These are phyloP conservation scores for Merops nubicus DNA, from an alignment of 2,113 vertebrate species.

Conservation along the genomic window DNA sequence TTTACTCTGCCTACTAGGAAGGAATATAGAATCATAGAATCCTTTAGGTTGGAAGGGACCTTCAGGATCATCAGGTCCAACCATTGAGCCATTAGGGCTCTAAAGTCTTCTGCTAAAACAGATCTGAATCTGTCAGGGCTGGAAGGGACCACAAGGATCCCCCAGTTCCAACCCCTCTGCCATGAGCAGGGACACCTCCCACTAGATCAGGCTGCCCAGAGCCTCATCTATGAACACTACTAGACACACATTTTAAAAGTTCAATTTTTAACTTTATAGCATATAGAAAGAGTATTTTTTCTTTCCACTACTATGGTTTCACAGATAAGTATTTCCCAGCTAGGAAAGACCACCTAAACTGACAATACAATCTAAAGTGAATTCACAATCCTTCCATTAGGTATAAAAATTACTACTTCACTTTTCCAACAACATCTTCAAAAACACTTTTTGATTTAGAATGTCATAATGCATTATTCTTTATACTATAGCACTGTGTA, in stretches of 20 bases:
- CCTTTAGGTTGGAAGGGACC: no score
- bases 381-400: not conserved
- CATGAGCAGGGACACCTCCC: no score
- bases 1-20: not conserved
- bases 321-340: not conserved
- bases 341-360: not conserved
- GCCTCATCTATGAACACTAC: not conserved
- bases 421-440: not conserved
- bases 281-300: not conserved
- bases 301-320: not conserved
- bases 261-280: not conserved
- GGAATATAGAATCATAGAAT: no score
- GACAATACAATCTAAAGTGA: not conserved
- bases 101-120: no score
- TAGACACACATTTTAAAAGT: no score
- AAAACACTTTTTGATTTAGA: not conserved
- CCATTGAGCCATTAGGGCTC: no score
- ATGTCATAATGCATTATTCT: not conserved
- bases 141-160: no score
- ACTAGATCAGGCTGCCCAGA: no score
- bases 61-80: no score
- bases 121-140: no score
- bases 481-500: not conserved
- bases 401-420: not conserved
- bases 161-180: no score